Percentiles rank a stretch among this genome's conserved stretches.
phyloP scores from a whole-genome alignment of 1,140 invertebrate species.

The Lithobius niger region DNA sequence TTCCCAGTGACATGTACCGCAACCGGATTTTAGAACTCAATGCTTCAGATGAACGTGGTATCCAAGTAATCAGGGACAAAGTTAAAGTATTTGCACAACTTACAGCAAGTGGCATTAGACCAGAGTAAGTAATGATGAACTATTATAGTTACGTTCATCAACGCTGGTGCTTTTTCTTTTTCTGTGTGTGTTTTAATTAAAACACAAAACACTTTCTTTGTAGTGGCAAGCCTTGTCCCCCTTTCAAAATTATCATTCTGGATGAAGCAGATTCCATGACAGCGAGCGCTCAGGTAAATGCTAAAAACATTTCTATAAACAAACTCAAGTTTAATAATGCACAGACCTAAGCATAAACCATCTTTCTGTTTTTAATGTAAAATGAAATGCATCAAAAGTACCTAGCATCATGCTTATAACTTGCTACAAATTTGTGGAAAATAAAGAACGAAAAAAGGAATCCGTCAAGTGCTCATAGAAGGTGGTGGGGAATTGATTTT shows the following conservation, averaged over 20 bases:
- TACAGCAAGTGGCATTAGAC: constrained; percentile 55
- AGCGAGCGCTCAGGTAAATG: constrained; percentile 36
- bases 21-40: constrained; percentile 84
- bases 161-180: neutral
- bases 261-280: constrained; percentile 99
- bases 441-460: no score
- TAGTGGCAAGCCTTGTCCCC: constrained; percentile 74
- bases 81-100: constrained; percentile 86
- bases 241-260: constrained; percentile 92
- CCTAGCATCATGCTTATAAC: no score
- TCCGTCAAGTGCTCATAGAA: no score
- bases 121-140: constrained; percentile 74
- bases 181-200: neutral
- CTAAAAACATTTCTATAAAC: no score
- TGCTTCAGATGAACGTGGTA: constrained; percentile 97
- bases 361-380: no score
- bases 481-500: no score
- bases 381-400: no score
- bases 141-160: no score
- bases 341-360: no score
- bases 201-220: constrained; percentile 24
- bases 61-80: constrained; percentile 92
- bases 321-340: no score
- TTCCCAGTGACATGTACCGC: constrained; percentile 27
- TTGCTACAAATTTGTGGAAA: no score